These are phyloP conservation scores for Neoaliturus tenellus DNA, from an alignment of 2,888 invertebrate species.

Conservation along the genomic window DNA sequence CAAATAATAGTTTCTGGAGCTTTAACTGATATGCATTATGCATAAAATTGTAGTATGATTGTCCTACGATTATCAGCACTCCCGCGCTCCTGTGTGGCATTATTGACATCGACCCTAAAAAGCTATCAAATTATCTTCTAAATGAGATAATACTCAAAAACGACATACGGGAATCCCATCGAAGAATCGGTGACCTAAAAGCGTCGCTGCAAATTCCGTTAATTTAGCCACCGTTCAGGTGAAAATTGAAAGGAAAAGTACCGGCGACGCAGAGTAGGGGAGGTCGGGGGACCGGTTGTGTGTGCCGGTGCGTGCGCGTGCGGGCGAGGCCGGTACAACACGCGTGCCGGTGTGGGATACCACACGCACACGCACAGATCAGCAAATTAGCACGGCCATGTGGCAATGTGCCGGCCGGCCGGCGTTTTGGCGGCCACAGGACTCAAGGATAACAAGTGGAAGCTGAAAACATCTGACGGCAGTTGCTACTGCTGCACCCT, in stretches of 20 bases:
- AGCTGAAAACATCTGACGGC: not conserved
- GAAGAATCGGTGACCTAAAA: not conserved
- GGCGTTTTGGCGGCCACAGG: constrained; percentile 17
- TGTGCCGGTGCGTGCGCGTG: not conserved
- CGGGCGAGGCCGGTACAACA: not conserved
- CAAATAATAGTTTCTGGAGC: too few relatives aligned
- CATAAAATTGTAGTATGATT: too few relatives aligned
- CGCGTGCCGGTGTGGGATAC: not conserved
- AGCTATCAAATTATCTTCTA: too few relatives aligned
- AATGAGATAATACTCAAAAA: too few relatives aligned
- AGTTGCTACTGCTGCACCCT: too few relatives aligned
- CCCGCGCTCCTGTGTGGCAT: too few relatives aligned
- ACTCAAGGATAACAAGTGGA: not conserved
- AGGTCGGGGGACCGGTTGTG: not conserved
- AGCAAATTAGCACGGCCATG: not conserved
- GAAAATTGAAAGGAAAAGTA: constrained; percentile 6
- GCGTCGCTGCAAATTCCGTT: not conserved
- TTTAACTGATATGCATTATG: too few relatives aligned
- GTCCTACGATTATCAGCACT: too few relatives aligned
- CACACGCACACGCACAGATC: not conserved
- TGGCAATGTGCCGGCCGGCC: constrained; percentile 4
- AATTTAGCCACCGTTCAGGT: not conserved
- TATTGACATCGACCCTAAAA: too few relatives aligned
- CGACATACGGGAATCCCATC: not conserved
- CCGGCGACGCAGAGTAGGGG: not conserved